These are phyloP conservation scores for Athene cunicularia DNA, from an alignment of 2,113 vertebrate genomes.

Conservation along the genomic window DNA sequence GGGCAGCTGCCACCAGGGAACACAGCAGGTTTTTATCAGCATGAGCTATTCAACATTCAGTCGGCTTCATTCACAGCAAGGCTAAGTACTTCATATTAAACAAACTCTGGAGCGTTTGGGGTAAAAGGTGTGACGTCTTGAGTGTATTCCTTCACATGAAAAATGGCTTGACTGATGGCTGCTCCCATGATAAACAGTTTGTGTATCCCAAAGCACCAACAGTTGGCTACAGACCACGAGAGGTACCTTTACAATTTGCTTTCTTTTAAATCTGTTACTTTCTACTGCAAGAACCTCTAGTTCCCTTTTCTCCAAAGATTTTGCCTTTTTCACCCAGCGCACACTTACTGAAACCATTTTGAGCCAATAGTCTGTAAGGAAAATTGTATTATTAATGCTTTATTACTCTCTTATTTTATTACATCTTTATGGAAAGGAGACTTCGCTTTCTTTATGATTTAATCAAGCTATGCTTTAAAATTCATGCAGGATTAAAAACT, in stretches of 20 bases:
- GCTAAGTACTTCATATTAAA: neutral
- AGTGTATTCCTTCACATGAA: neutral
- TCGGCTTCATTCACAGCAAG: neutral
- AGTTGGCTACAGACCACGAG: accelerated
- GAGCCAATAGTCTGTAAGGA: neutral
- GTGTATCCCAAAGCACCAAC: neutral
- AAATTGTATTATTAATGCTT: neutral
- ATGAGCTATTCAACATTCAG: neutral
- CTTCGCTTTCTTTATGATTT: neutral
- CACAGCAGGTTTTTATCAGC: neutral
- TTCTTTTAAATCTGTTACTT: neutral
- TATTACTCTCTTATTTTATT: neutral
- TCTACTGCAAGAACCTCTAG: neutral
- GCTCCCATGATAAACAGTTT: neutral
- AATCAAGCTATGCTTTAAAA: neutral
- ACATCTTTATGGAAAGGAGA: neutral
- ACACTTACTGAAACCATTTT: neutral
- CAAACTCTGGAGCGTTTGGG: neutral
- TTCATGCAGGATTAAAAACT: neutral
- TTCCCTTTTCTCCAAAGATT: neutral
- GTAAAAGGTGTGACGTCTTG: neutral
- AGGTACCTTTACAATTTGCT: neutral
- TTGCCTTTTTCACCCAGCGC: neutral
- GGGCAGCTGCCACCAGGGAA: neutral
- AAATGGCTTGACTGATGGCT: neutral